Evolutionary conservation across 1,140 invertebrate species (phyloP), one percentile per base, ranked within the genome.

Genomic region (Phymastichus coffea): DNA sequence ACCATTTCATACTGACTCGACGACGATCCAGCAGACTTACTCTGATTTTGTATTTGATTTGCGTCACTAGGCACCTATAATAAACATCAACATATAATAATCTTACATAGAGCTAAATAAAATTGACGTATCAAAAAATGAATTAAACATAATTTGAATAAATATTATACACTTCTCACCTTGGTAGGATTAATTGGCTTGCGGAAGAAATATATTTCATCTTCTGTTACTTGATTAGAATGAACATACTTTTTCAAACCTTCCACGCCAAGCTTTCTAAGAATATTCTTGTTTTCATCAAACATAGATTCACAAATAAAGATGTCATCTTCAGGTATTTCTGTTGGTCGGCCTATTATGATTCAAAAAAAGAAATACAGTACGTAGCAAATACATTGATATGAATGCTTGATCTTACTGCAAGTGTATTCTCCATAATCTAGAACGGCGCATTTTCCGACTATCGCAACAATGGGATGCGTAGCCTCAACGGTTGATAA

Each of bases 261-360:
- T 15, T 88, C 85, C 14, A 83, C 83, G 48, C 83, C 81, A 1
- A 94, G 77, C 72, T 93, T 92, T 35, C 86, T 83, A 12, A 94
- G 86, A 38, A 90, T 82, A 62, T 90, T 87, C 68, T 92, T 93
- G 15, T 87, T 84, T 77, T 98, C 95, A 70, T 96, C 91, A 71
- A 97, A 98, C 51, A 93, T 84, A 0, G 89, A 94, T 77, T 98
- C 95, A 76, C 95, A 98, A 17, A 99, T 87, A 73, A 87, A 99
- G 4, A 98, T 85, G 80, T 99, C 95, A 51, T 85, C 84, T 78
- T 99, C 97, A 1, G 88, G 80, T 63, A 98, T 90, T 84, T 99
- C 96, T 0, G 96, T 99, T 22, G 91, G 89, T 14, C 97, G 89
- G 80, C 87, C 93, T 97, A 60, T 30, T 25, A 20, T 48, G 10